Evolutionary conservation across 2,888 invertebrate genomes (phyloP), one percentile per base, ranked within the genome.

Genomic region (Macrosoma leucophasiata): DNA sequence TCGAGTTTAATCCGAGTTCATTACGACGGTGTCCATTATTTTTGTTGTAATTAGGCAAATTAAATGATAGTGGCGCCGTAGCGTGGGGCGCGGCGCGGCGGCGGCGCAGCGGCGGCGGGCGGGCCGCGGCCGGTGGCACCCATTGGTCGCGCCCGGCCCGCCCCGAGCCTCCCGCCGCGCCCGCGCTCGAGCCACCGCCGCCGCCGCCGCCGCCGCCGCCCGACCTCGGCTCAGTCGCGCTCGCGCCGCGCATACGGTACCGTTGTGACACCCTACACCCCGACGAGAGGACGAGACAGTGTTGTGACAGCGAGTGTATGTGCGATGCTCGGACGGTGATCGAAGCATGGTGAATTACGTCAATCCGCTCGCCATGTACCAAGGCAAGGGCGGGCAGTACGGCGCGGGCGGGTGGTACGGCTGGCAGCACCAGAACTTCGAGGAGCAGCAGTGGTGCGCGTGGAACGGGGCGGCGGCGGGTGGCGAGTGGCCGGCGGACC

Each of bases 261-360:
- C 52, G 71, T 50, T 59, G 60, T 60, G 73, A 55, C 58, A 43
- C 36, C 44, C 35, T 18, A 28, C 26, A 38, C 37, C 44, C 46
- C 26, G 15, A 33, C 44, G 38, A n/a, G n/a, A n/a, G 45, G 34
- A 32, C 46, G 48, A 52, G 58, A 59, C 57, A 58, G 77, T 76
- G 76, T 70, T 67, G 79, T 79, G 78, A 62, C 70, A 49, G 65
- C 74, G 70, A 71, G 76, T 78, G 79, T 68, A 55, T 71, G 77
- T 78, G 81, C 68, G 62, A 79, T 81, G 82, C 73, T 62, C 61
- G 76, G 78, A 74, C 78, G 64, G 76, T 79, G 79, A 76, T 65
- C 65, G 58, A 72, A 79, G 72, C 66, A 91, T 92, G 92, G 91
- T 92, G 78, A 90, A 90, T 50, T 92, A 91, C 72, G 91, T 89